A percentile compares a stretch with the other conserved stretches of the same genome.
These are phyloP conservation scores for Poeciliopsis turrubarensis DNA, from an alignment of 2,113 vertebrate genomes.

Conservation along the genomic window DNA sequence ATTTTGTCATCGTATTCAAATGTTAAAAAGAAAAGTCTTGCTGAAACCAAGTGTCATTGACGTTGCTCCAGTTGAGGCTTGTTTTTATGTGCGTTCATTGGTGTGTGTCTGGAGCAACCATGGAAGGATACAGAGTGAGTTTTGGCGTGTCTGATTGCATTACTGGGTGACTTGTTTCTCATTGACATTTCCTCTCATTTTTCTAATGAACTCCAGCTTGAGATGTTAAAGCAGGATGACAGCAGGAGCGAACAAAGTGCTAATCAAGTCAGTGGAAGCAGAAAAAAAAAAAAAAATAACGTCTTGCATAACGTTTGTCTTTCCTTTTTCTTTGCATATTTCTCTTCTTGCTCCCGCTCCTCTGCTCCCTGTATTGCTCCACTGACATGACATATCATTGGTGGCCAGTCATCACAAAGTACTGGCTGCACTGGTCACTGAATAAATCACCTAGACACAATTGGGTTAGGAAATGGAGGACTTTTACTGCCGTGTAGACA, in stretches of 20 bases:
- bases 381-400: constrained; percentile 73
- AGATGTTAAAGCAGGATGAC: constrained; percentile 77
- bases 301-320: constrained; percentile 32
- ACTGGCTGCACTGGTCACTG: constrained; percentile 56
- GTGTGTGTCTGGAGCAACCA: constrained; percentile 5
- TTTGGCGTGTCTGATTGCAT: constrained; percentile 59
- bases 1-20: constrained; percentile 6
- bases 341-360: background rate
- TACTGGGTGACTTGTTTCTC: constrained; percentile 62
- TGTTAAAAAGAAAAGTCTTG: background rate
- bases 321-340: constrained; percentile 6
- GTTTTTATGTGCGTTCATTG: constrained; percentile 14
- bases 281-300: constrained; percentile 13
- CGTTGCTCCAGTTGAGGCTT: background rate
- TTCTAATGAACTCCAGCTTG: constrained; percentile 71
- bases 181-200: constrained; percentile 73
- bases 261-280: constrained; percentile 78
- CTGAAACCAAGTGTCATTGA: constrained; percentile 54
- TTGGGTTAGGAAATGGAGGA: constrained; percentile 62
- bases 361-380: constrained; percentile 20
- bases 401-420: constrained; percentile 61
- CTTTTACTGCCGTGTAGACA: constrained; percentile 6
- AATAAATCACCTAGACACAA: constrained; percentile 78
- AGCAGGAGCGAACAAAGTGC: constrained; percentile 73
- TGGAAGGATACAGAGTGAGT: constrained; percentile 14